A percentile compares a stretch with the other conserved stretches of the same genome.
phyloP scores from a whole-genome alignment of 2,113 vertebrate genomes.

The Siphamia tubifer region DNA sequence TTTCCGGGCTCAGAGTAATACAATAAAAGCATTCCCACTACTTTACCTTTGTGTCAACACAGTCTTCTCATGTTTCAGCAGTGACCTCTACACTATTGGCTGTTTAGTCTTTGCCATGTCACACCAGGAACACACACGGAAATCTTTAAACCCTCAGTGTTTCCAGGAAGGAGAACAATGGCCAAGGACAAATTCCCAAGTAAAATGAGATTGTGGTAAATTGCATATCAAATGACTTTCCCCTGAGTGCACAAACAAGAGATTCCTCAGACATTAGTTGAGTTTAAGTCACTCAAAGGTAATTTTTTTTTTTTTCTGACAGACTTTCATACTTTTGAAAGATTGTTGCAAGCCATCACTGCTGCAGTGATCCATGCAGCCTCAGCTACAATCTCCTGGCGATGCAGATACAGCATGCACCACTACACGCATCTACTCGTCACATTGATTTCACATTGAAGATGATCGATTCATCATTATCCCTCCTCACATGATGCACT shows the following conservation, averaged over 20 bases:
- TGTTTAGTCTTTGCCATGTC: background rate
- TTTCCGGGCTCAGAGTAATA: constrained; percentile 18
- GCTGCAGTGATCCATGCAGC: background rate
- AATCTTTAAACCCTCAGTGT: background rate
- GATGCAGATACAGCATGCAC: constrained; percentile 11
- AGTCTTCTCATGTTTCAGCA: constrained; percentile 11
- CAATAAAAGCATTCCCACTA: constrained; percentile 45
- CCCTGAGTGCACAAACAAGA: background rate
- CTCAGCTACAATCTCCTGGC: background rate
- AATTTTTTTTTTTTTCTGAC: background rate
- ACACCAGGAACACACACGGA: background rate
- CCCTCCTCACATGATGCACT: background rate
- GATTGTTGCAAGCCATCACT: background rate
- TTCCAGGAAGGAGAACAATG: background rate
- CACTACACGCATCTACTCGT: background rate
- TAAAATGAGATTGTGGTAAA: background rate
- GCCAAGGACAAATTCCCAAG: background rate
- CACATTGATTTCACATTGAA: constrained; percentile 23
- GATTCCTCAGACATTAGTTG: background rate
- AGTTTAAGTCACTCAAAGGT: background rate
- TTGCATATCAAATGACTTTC: background rate
- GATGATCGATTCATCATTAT: constrained; percentile 12
- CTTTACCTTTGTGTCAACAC: constrained; percentile 16
- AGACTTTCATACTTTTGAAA: background rate
- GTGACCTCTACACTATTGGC: background rate